These are phyloP conservation scores for Sphaerophoria taeniata DNA, from an alignment of 2,888 invertebrate species.

Conservation along the genomic window DNA sequence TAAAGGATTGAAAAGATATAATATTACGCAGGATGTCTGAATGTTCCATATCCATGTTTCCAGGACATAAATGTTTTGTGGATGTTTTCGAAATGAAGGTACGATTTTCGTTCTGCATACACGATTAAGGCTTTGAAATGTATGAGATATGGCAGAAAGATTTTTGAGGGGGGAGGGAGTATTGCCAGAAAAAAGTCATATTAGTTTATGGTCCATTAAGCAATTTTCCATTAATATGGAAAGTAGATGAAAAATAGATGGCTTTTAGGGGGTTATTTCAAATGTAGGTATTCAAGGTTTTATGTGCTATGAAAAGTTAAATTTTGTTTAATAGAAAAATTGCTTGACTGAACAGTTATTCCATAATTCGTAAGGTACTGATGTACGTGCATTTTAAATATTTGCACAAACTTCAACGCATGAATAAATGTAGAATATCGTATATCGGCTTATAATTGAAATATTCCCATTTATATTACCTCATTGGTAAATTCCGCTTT, in stretches of 20 bases:
- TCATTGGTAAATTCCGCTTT: too few species aligned
- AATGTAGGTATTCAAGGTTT: neutral
- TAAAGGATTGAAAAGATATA: slow-evolving; percentile 57
- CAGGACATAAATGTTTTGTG: neutral
- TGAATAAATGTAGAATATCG: too few species aligned
- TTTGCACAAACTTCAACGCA: too few species aligned
- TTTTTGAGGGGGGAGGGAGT: neutral
- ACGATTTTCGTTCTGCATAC: neutral
- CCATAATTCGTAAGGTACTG: too few species aligned
- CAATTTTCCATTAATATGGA: slow-evolving; percentile 20
- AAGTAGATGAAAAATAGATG: neutral
- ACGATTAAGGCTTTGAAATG: neutral
- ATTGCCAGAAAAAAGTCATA: slow-evolving; percentile 19
- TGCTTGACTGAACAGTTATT: too few species aligned
- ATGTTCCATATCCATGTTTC: neutral
- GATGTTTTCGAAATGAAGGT: neutral
- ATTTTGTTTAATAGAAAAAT: too few species aligned
- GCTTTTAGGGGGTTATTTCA: neutral
- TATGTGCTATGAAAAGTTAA: too few species aligned
- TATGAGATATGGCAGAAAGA: slow-evolving; percentile 12
- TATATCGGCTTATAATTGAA: too few species aligned
- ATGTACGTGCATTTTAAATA: too few species aligned
- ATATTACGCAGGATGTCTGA: neutral
- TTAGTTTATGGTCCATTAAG: slow-evolving; percentile 60
- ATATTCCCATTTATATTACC: too few species aligned